phyloP scores from a whole-genome alignment of 2,797 vertebrate species.

The Dipus sagitta region DNA sequence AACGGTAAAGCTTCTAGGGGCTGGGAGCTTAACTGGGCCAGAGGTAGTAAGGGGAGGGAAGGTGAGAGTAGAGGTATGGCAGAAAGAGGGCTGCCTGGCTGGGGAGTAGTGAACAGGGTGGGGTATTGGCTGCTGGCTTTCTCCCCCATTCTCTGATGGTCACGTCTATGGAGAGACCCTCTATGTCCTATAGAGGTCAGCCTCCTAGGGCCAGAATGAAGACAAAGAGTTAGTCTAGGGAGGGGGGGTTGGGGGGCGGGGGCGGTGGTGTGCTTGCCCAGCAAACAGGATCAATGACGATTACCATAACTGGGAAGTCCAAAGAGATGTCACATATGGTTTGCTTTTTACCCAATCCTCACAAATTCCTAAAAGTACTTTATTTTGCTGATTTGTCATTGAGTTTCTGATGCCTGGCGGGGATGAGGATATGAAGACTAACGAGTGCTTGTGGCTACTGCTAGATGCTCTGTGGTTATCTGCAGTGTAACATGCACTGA shows the following conservation, averaged over 20 bases:
- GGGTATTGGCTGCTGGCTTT: not conserved
- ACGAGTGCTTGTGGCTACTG: conserved; percentile 16
- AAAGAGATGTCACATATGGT: conserved; percentile 25
- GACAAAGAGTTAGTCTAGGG: not conserved
- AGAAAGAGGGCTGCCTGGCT: not conserved
- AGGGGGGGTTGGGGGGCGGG: rapidly evolving
- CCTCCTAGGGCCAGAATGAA: not conserved
- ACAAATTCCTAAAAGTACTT: conserved; percentile 56
- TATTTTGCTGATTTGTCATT: conserved; percentile 68
- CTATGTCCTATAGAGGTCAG: not conserved
- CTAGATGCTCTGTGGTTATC: conserved; percentile 12
- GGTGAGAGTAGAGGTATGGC: not conserved
- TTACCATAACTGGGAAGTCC: not conserved
- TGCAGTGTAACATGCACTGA: not conserved
- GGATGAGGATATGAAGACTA: conserved; percentile 39
- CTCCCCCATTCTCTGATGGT: not conserved
- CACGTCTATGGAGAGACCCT: not conserved
- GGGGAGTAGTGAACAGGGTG: not conserved
- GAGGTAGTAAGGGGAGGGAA: no score
- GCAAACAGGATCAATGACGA: not conserved
- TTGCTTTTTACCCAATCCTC: conserved; percentile 62
- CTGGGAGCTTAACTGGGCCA: not conserved
- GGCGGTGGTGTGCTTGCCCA: not conserved
- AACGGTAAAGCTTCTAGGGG: not conserved
- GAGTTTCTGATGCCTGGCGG: conserved; percentile 47